phyloP scores from a whole-genome alignment of 2,113 vertebrate genomes.

The Myodes glareolus region DNA sequence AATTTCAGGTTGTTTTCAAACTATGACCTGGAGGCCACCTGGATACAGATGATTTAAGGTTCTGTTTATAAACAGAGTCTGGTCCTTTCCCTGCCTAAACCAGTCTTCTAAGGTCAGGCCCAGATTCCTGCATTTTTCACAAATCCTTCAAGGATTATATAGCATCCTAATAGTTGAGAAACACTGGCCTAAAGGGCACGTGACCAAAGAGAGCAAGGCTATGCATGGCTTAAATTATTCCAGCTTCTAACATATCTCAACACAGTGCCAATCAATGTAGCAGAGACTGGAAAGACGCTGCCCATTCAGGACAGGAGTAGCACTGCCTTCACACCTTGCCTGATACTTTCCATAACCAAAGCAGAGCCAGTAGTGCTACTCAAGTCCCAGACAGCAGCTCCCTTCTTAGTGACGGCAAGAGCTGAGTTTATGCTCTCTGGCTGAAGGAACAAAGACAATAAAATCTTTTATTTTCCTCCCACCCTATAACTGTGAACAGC shows the following conservation, averaged over 20 bases:
- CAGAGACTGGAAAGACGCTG: background rate
- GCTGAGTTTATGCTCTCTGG: background rate
- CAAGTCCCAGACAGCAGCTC: background rate
- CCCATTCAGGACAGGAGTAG: background rate
- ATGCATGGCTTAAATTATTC: slow-evolving; percentile 21
- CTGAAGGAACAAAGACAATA: slow-evolving; percentile 51
- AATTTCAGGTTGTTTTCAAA: slow-evolving; percentile 62
- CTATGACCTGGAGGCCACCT: background rate
- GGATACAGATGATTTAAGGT: slow-evolving; percentile 40
- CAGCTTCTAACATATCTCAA: slow-evolving; percentile 5
- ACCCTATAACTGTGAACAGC: background rate
- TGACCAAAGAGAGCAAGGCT: slow-evolving; percentile 17
- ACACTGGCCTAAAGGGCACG: slow-evolving; percentile 42
- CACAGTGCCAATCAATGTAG: background rate
- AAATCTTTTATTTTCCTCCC: background rate
- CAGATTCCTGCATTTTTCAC: slow-evolving; percentile 44
- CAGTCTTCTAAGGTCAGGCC: slow-evolving; percentile 11
- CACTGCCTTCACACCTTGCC: background rate
- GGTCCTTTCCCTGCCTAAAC: slow-evolving; percentile 2
- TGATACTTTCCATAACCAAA: slow-evolving; percentile 14
- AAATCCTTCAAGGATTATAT: slow-evolving; percentile 35
- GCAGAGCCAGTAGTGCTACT: background rate
- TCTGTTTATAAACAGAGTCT: slow-evolving; percentile 35
- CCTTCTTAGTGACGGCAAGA: background rate
- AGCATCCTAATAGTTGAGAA: slow-evolving; percentile 12